Conservation (phyloP, 2,797 vertebrate species). For the Sphenopsis melanotis region DNA sequence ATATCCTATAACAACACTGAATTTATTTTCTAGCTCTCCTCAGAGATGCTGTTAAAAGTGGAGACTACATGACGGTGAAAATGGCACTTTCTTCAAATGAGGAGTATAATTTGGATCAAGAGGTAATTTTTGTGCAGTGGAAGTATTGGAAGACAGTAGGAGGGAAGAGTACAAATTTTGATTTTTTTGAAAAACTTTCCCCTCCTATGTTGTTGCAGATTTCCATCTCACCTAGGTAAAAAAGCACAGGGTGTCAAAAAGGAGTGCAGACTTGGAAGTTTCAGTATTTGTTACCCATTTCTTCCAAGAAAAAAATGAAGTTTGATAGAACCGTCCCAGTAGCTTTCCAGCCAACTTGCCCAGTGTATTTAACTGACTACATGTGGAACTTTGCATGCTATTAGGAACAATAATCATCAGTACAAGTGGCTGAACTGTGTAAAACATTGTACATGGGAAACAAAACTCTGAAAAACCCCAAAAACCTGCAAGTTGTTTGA, state of each 20-base stretch:
- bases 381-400: not conserved
- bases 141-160: not conserved
- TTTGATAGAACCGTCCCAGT: not conserved
- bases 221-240: not conserved
- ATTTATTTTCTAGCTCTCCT: constrained; percentile 78
- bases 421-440: not conserved
- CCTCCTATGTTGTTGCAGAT: not conserved
- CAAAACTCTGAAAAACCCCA: not conserved
- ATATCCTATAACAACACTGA: not conserved
- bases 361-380: not conserved
- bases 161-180: not conserved
- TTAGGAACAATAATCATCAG: not conserved
- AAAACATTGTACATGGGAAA: not conserved
- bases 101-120: constrained; percentile 95
- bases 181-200: not conserved
- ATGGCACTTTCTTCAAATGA: constrained; percentile 91
- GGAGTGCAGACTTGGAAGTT: not conserved
- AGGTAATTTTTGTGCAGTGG: constrained; percentile 75
- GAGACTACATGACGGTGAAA: constrained; percentile 94
- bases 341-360: not conserved
- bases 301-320: not conserved
- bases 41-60: constrained; percentile 94
- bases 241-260: not conserved
- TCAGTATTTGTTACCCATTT: not conserved
- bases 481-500: not conserved